A percentile compares a stretch with the other conserved stretches of the same genome.
phyloP scores from a whole-genome alignment of 2,888 invertebrate species.

The Diabrotica balteata region DNA sequence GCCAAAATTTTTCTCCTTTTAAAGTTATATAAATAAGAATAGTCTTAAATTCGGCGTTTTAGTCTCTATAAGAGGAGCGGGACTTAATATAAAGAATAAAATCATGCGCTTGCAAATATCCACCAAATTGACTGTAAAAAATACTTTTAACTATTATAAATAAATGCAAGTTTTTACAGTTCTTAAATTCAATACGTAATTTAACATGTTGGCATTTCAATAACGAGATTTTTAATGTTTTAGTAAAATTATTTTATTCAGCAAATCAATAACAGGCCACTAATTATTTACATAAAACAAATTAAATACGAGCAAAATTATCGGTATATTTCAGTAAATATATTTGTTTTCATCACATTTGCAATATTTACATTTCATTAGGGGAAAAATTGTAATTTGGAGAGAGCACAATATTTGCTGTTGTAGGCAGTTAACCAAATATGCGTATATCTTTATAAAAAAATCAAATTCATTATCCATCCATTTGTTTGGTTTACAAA shows the following conservation, averaged over 20 bases:
- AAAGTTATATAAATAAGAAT: no score
- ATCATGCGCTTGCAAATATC: no score
- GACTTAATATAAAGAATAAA: no score
- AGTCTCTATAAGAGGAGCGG: no score
- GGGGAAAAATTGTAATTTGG: conserved; percentile 4
- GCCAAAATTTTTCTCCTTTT: no score
- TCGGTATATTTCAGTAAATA: conserved; percentile 5
- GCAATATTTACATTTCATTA: conserved; percentile 18
- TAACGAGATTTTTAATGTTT: neutral
- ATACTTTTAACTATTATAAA: no score
- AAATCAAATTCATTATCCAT: neutral
- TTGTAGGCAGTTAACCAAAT: conserved; percentile 7
- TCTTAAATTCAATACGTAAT: no score
- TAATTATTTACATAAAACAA: conserved; percentile 3
- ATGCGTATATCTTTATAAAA: neutral
- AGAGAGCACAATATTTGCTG: conserved; percentile 5
- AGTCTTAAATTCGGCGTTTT: no score
- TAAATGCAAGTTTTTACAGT: no score
- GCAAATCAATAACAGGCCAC: conserved; percentile 3
- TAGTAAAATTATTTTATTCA: neutral
- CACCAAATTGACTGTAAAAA: no score
- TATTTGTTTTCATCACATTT: conserved; percentile 5
- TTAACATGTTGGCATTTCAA: no score
- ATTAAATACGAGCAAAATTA: neutral
- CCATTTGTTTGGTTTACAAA: conserved; percentile 4